Base-by-base conservation (phyloP, 2,797 vertebrate species). In the Coranthus polyacanthus region DNA sequence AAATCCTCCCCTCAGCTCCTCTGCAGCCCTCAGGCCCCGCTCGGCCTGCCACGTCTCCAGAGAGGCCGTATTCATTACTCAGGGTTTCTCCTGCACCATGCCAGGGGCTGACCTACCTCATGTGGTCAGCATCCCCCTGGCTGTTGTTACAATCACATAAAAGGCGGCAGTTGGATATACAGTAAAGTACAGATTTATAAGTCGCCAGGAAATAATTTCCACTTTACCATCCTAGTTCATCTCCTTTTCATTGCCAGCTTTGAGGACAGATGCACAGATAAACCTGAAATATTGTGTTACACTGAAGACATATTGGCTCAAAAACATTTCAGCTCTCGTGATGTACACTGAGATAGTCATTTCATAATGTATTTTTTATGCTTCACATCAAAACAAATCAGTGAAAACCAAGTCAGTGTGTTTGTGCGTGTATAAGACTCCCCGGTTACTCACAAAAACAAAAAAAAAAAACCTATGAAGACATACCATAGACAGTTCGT, bases 1-100 rank as follows among this genome's bases (percentile, higher is more conserved):
- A 45, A 74, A 76, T 61, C 78, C 63, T 53, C 56, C 59, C 68
- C 32, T 57, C 11, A 20, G 26, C 45, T 46, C 13, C 34, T 29
- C 47, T 54, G 53, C 41, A 70, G 39, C 66, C 80, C 63, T 52
- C 62, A 5, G 70, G 71, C 43, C 34, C 55, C 0, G 13, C 36
- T 74, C 26, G 0, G 70, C 82, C 79, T 22, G 10, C 34, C 63
- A 46, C 7, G 20, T 84, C 81, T 78, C 69, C 46, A 32, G 79
- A 89, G 85, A 84, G 22, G 12, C 76, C 55, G 32, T 68, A 68
- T 87, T 83, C 78, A 91, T 92, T 88, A 68, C 76, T 34, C 63
- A 39, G 71, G 44, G 54, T 76, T 69, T 75, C 73, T 82, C 46
- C 32, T 62, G 75, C 55, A 65, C 22, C 69, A 32, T 9, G 1